Conservation (phyloP, 2,797 vertebrate species). For the Parauchenoglanis punctatus region DNA sequence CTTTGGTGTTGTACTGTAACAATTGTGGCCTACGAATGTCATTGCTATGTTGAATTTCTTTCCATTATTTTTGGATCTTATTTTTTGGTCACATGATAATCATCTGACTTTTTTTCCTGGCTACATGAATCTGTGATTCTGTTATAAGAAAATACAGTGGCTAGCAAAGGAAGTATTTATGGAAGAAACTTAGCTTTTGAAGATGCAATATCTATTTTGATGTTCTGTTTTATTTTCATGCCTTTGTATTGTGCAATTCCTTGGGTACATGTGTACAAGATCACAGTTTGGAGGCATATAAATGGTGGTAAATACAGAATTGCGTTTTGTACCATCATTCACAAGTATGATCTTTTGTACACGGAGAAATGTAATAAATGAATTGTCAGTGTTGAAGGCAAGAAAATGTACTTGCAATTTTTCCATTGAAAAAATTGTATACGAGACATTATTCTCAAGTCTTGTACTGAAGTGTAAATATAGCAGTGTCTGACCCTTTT, state of each 20-base stretch:
- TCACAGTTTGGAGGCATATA: constrained; percentile 61
- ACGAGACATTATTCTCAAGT: constrained; percentile 28
- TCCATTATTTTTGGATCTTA: constrained; percentile 49
- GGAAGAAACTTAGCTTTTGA: constrained; percentile 72
- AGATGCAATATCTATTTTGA: constrained; percentile 78
- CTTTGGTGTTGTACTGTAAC: constrained; percentile 74
- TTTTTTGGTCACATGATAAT: constrained; percentile 64
- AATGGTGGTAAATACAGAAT: constrained; percentile 66
- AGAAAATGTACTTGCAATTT: constrained; percentile 32
- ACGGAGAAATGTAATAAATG: constrained; percentile 57
- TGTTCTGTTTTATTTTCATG: constrained; percentile 72
- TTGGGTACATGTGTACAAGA: constrained; percentile 67
- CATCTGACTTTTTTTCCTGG: constrained; percentile 59
- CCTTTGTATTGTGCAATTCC: constrained; percentile 78
- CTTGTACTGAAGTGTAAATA: constrained; percentile 46
- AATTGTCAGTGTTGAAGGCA: constrained; percentile 55
- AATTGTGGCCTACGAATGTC: constrained; percentile 74
- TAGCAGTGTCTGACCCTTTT: constrained; percentile 12
- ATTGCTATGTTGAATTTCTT: constrained; percentile 58
- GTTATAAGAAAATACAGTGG: constrained; percentile 77
- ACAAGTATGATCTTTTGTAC: constrained; percentile 55
- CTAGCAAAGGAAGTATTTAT: constrained; percentile 74
- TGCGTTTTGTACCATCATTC: constrained; percentile 65
- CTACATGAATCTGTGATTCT: constrained; percentile 75
- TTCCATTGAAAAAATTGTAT: constrained; percentile 32